Evolutionary conservation across 2,888 invertebrate species (phyloP), one percentile per base, ranked within the genome.

Genomic region (Melanostoma scalare): DNA sequence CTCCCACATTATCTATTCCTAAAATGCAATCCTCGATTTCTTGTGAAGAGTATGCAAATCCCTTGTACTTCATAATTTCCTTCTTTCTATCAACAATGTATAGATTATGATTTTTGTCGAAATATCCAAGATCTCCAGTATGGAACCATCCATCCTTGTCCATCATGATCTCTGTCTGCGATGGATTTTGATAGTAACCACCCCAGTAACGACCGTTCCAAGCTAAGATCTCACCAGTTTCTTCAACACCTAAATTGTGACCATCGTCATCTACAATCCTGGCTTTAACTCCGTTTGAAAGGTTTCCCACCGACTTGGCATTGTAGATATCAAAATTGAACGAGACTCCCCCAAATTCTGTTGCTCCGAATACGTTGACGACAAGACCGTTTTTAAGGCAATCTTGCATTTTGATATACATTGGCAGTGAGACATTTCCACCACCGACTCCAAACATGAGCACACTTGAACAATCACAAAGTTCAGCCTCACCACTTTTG

Each of bases 81-180:
- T 87, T 87, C 35, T 88, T 89, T 2, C 91, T 88, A 67, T 88
- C 91, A 8, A 88, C 86, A 6, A 90, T 86, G 85, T 88, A 87
- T 38, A 91, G 48, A 84, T 86, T 88, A 53, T 90, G 89, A 65
- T 90, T 89, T 42, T 89, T 86, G 71, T 91, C 91, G 60, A 91
- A 89, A 79, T 89, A 89, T 20, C 91, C 91, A 86, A 91, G 85
- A 85, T 91, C 91, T 3, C 91, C 91, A 30, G 91, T 89, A 40
- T 89, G 88, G n/a, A 89, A 88, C 90, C 90, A 91, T 48, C 89
- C 90, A 53, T 91, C 89, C 33, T 86, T 87, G 82, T 90, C 90
- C 60, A 88, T 87, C 40, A 88, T 87, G 3, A 87, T 86, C 63
- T 87, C 87, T 4, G 90, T 89, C 60, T 89, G 89, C 33, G 87